Percentiles rank a stretch among this genome's conserved stretches.
phyloP scores from a whole-genome alignment of 2,113 vertebrate species.

The Oncorhynchus gorbuscha region DNA sequence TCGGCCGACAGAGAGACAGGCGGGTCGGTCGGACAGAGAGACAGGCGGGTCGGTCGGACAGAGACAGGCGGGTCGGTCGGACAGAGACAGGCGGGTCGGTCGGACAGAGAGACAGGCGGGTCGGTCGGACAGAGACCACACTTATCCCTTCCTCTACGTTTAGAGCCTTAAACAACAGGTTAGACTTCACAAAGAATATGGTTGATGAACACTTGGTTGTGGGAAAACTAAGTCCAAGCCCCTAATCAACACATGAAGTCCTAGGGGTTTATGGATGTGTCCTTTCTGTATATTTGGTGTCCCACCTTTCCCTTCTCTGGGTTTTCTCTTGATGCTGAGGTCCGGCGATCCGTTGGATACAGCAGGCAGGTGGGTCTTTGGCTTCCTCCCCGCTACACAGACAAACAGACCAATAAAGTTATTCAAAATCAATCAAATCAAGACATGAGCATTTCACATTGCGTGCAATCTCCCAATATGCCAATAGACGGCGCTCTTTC shows the following conservation, averaged over 20 bases:
- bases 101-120: background rate
- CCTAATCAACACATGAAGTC: no score
- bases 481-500: conserved; percentile 46
- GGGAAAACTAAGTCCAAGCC: no score
- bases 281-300: background rate
- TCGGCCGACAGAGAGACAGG: no score
- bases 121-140: no score
- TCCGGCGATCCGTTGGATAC: conserved; percentile 85
- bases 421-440: conserved; percentile 1
- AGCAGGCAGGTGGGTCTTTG: conserved; percentile 82
- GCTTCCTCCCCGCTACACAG: conserved; percentile 87
- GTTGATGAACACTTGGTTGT: no score
- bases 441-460: background rate
- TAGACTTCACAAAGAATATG: no score
- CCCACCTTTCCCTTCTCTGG: conserved; percentile 95
- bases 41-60: no score
- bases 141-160: no score
- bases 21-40: no score
- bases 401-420: conserved; percentile 34
- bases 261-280: background rate
- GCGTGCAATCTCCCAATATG: background rate
- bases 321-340: conserved; percentile 90
- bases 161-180: no score
- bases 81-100: background rate
- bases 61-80: no score